phyloP scores from a whole-genome alignment of 2,888 invertebrate genomes.

The Aplocera efformata region DNA sequence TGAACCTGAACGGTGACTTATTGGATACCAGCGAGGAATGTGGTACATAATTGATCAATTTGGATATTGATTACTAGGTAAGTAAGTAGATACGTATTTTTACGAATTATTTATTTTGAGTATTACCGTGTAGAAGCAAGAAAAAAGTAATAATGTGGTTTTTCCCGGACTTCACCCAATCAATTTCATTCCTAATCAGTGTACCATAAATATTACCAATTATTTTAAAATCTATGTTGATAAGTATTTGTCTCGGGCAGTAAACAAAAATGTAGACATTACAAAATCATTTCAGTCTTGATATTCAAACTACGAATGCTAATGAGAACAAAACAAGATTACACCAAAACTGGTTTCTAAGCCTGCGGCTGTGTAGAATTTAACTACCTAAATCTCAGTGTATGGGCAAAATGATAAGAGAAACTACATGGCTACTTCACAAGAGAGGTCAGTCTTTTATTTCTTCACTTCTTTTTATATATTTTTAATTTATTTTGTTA shows the following conservation, averaged over 20 bases:
- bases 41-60: background rate
- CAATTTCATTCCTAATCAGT: no score
- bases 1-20: background rate
- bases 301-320: constrained; percentile 1
- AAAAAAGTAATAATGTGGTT: background rate
- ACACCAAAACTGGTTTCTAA: constrained; percentile 10
- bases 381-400: constrained; percentile 12
- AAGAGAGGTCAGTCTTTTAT: constrained; percentile 22
- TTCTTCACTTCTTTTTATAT: background rate
- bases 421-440: constrained; percentile 24
- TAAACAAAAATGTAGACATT: background rate
- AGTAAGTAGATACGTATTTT: constrained; percentile 19
- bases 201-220: no score
- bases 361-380: constrained; percentile 2
- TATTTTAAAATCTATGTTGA: no score
- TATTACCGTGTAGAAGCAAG: background rate
- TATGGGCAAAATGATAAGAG: constrained; percentile 22
- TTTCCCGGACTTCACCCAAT: no score
- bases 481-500: background rate
- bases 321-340: constrained; percentile 10
- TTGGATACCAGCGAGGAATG: background rate
- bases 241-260: no score
- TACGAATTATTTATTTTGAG: constrained; percentile 12
- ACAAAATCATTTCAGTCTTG: constrained; percentile 10
- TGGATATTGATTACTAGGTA: constrained; percentile 18